A percentile compares a stretch with the other conserved stretches of the same genome.
Conservation (phyloP, 2,888 invertebrate species). For the Yponomeuta evonymella region DNA sequence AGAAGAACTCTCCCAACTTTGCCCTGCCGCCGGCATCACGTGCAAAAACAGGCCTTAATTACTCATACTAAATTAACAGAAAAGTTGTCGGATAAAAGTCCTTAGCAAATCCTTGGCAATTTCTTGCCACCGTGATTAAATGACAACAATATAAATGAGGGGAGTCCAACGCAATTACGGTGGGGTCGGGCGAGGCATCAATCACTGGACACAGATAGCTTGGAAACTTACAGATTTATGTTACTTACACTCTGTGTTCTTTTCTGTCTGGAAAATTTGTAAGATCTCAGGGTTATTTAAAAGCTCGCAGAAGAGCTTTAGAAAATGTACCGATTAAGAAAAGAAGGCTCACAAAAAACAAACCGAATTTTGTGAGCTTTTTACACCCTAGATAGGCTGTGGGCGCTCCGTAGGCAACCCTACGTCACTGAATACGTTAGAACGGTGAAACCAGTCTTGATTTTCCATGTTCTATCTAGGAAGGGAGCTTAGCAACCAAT, state of each 20-base stretch:
- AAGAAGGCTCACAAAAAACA: no score
- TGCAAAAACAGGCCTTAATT: constrained; percentile 9
- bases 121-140: constrained; percentile 43
- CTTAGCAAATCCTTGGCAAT: constrained; percentile 17
- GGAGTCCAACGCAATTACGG: constrained; percentile 18
- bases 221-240: constrained; percentile 9
- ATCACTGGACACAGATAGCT: constrained; percentile 28
- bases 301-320: no score
- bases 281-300: background rate
- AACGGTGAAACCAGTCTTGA: no score
- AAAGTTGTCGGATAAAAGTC: constrained; percentile 4
- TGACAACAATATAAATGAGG: constrained; percentile 59
- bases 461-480: no score
- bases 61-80: constrained; percentile 12
- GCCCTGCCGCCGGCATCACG: background rate
- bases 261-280: background rate
- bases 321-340: no score
- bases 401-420: no score
- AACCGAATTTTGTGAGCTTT: no score
- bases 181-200: constrained; percentile 25
- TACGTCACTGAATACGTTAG: no score
- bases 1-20: background rate
- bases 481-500: no score
- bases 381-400: no score
- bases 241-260: background rate